Percentiles rank a stretch among this genome's conserved stretches.
These are phyloP conservation scores for Paralvinella palmiformis DNA, from an alignment of 1,140 invertebrate species.

Conservation along the genomic window DNA sequence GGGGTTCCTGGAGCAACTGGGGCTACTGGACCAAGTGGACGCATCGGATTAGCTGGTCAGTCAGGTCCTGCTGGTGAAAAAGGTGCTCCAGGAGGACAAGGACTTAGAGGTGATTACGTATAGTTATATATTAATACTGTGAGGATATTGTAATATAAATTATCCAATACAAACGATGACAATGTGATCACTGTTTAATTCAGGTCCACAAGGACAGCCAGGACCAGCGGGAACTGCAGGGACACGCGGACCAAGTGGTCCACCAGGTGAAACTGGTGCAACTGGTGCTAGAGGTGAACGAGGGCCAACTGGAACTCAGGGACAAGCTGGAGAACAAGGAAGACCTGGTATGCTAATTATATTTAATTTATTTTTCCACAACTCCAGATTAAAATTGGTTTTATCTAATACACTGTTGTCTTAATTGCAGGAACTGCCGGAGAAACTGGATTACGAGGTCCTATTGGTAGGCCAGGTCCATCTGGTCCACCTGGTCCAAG, in stretches of 20 bases:
- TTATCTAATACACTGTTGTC: too few relatives aligned
- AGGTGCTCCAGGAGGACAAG: too few relatives aligned
- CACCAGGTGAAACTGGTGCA: neutral
- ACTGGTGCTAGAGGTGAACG: neutral
- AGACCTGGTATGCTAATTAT: neutral
- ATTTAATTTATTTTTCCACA: too few relatives aligned
- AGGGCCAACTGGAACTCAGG: neutral
- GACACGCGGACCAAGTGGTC: conserved; percentile 4
- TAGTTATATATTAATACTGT: too few relatives aligned
- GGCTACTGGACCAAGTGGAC: conserved; percentile 15
- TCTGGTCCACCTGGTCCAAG: neutral
- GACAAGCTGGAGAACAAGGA: too few relatives aligned
- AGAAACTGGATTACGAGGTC: neutral
- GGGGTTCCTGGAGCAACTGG: neutral
- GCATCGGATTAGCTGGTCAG: too few relatives aligned
- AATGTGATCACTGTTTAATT: too few relatives aligned
- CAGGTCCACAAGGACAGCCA: neutral
- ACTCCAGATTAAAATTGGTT: too few relatives aligned
- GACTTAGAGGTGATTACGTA: too few relatives aligned
- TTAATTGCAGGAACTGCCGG: too few relatives aligned
- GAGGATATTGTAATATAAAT: too few relatives aligned
- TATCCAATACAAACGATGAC: too few relatives aligned
- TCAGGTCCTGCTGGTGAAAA: neutral
- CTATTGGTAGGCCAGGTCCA: neutral
- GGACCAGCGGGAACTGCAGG: conserved; percentile 13